A percentile compares a stretch with the other conserved stretches of the same genome.
Conservation (phyloP, 2,888 invertebrate species). For the Apamea sordens region DNA sequence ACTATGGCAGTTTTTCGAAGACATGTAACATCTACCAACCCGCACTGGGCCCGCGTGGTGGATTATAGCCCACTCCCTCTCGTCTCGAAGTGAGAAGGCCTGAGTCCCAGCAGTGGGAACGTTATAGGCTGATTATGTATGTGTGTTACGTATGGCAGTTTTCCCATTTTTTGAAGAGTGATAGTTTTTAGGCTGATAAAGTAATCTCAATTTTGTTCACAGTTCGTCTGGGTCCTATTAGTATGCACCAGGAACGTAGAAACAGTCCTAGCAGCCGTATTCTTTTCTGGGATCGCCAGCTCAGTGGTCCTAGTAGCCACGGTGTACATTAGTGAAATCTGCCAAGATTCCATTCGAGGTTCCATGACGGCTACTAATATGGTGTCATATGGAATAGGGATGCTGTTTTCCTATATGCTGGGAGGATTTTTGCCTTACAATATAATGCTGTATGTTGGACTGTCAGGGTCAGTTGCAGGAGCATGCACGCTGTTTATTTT, state of each 20-base stretch:
- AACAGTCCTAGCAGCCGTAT: slow-evolving; percentile 48
- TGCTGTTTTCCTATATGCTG: slow-evolving; percentile 56
- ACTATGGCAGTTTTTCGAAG: neutral
- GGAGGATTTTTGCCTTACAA: slow-evolving; percentile 56
- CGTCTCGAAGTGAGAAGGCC: too few species aligned
- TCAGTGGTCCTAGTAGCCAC: slow-evolving; percentile 52
- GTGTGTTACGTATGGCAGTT: neutral
- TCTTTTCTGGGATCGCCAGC: slow-evolving; percentile 60
- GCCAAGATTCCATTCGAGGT: slow-evolving; percentile 66
- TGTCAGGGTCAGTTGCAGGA: slow-evolving; percentile 29
- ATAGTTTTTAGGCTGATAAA: neutral
- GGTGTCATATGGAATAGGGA: slow-evolving; percentile 60
- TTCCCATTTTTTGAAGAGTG: neutral
- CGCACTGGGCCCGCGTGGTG: too few species aligned
- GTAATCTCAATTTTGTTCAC: slow-evolving; percentile 9
- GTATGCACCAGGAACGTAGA: slow-evolving; percentile 54
- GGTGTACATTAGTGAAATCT: slow-evolving; percentile 66
- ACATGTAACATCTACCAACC: too few species aligned
- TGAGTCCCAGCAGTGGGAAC: too few species aligned
- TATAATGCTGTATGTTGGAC: slow-evolving; percentile 57
- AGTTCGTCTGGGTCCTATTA: slow-evolving; percentile 58
- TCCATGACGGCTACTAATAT: slow-evolving; percentile 58
- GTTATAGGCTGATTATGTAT: neutral
- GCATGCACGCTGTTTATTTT: slow-evolving; percentile 29
- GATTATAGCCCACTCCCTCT: too few species aligned